Conservation (phyloP, 2,113 vertebrate genomes). For the Cryptotis parvus region DNA sequence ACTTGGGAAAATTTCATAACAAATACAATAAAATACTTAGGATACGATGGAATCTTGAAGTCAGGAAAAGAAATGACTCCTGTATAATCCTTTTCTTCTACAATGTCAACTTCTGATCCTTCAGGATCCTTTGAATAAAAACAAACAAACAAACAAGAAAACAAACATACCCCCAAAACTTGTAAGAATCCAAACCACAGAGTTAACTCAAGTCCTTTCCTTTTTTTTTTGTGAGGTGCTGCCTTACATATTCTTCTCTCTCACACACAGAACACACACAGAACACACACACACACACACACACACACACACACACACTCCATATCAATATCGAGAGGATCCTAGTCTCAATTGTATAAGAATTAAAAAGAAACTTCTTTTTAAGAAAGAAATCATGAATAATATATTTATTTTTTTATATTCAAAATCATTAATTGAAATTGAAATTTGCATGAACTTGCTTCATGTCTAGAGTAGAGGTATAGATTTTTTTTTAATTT, state of each 20-base stretch:
- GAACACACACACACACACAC: no score
- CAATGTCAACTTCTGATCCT: slow-evolving; percentile 88
- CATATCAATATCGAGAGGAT: background rate
- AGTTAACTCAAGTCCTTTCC: background rate
- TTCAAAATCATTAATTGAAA: background rate
- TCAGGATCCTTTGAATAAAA: slow-evolving; percentile 91
- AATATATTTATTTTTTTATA: background rate
- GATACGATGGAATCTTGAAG: slow-evolving; percentile 95
- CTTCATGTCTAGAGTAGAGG: background rate
- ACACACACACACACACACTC: no score
- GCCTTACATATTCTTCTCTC: background rate
- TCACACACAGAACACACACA: background rate
- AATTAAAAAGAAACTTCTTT: slow-evolving; percentile 16
- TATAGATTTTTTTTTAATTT: no score
- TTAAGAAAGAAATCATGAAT: slow-evolving; percentile 35
- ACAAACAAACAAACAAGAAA: slow-evolving; percentile 24
- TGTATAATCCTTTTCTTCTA: slow-evolving; percentile 91
- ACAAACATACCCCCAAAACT: background rate
- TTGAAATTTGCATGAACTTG: slow-evolving; percentile 10
- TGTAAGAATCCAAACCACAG: background rate
- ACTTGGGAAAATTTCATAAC: slow-evolving; percentile 48
- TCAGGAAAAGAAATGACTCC: slow-evolving; percentile 94
- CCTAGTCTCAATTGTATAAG: background rate
- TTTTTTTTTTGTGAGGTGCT: background rate
- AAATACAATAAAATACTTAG: slow-evolving; percentile 89